Evolutionary conservation across 2,888 invertebrate genomes (phyloP).

Genomic region (Augiades crinisus): DNA sequence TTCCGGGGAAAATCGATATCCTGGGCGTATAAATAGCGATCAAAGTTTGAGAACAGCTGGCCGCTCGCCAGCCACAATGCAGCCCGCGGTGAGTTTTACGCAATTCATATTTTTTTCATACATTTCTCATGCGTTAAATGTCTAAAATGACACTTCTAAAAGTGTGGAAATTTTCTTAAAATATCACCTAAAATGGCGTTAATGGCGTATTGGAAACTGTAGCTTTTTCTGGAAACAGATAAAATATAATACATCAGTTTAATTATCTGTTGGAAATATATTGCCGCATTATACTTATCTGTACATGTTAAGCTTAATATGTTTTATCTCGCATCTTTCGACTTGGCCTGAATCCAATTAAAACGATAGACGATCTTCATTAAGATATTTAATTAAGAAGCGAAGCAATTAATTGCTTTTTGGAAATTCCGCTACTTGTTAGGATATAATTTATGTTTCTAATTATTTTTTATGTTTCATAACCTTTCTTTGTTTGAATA

Average conservation of each 20-base stretch:
- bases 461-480: no score
- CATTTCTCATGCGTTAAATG: background rate
- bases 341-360: background rate
- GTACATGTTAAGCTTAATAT: background rate
- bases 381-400: background rate
- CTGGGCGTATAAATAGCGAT: slow-evolving; percentile 74
- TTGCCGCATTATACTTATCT: background rate
- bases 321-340: background rate
- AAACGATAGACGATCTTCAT: background rate
- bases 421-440: no score
- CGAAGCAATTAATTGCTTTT: no score
- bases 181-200: background rate
- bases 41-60: slow-evolving; percentile 74
- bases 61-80: slow-evolving; percentile 65
- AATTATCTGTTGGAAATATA: background rate
- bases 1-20: slow-evolving; percentile 76
- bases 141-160: background rate
- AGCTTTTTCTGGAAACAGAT: no score
- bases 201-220: background rate
- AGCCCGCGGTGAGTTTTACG: slow-evolving; percentile 64
- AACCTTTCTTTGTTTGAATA: no score
- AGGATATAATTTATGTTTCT: no score
- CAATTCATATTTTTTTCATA: background rate
- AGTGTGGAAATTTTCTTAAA: no score
- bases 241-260: background rate